These are phyloP conservation scores for Phainopepla nitens DNA, from an alignment of 2,113 vertebrate species.

Conservation along the genomic window DNA sequence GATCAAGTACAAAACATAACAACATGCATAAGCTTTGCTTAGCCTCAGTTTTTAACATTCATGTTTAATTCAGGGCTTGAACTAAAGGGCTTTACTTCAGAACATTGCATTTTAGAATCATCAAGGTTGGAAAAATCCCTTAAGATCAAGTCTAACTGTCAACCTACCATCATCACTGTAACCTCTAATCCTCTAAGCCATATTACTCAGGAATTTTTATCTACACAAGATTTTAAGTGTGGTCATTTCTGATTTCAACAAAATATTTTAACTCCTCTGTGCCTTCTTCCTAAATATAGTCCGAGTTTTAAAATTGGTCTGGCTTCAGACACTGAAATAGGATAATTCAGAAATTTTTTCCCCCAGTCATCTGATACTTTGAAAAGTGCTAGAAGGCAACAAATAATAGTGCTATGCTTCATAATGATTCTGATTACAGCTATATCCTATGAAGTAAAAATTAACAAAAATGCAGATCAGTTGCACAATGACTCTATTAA, in stretches of 20 bases:
- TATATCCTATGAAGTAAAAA: background rate
- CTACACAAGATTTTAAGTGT: background rate
- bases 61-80: background rate
- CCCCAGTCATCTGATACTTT: background rate
- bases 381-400: background rate
- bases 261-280: background rate
- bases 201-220: background rate
- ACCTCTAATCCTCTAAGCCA: background rate
- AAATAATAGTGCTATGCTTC: background rate
- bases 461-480: background rate
- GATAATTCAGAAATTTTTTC: background rate
- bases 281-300: background rate
- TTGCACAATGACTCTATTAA: background rate
- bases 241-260: background rate
- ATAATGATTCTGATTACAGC: background rate
- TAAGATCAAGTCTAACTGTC: background rate
- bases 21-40: background rate
- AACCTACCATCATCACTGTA: background rate
- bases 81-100: background rate
- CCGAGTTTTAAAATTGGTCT: background rate
- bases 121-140: background rate
- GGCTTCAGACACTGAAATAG: background rate
- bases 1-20: background rate
- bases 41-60: background rate
- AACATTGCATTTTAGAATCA: background rate